Conservation (phyloP, 2,113 vertebrate species). For the Ariopsis seemanni region DNA sequence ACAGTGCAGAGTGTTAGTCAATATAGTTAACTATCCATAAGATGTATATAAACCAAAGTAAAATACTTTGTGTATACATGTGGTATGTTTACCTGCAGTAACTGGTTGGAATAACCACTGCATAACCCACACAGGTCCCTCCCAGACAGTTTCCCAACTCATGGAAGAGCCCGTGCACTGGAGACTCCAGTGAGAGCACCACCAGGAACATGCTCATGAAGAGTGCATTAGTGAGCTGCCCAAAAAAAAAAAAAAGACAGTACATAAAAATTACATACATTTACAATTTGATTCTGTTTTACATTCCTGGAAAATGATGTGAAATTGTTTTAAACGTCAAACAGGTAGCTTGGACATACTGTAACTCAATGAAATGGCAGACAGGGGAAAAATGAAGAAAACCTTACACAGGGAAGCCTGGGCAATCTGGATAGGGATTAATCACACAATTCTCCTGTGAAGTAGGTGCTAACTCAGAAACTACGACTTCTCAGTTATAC, state of each 20-base stretch:
- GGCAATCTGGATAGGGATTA: background rate
- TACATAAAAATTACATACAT: background rate
- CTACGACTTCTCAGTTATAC: background rate
- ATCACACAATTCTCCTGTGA: background rate
- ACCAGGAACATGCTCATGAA: constrained; percentile 92
- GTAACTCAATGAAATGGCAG: background rate
- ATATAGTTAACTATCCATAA: background rate
- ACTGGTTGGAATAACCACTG: constrained; percentile 90
- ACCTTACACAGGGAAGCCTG: background rate
- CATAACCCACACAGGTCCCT: constrained; percentile 93
- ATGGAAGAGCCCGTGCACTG: constrained; percentile 89
- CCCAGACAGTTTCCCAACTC: constrained; percentile 92
- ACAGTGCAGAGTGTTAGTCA: background rate
- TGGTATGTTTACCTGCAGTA: constrained; percentile 85
- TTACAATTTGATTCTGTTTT: background rate
- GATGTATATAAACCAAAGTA: background rate
- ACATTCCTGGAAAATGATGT: background rate
- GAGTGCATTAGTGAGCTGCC: constrained; percentile 82
- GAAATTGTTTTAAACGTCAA: background rate
- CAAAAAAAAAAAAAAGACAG: constrained; percentile 13
- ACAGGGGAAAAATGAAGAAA: background rate
- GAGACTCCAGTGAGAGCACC: constrained; percentile 90
- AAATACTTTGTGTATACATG: background rate
- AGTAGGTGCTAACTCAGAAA: background rate
- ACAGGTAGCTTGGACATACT: background rate